Base-by-base conservation (phyloP, 1,140 invertebrate species). In the Physella acuta region DNA sequence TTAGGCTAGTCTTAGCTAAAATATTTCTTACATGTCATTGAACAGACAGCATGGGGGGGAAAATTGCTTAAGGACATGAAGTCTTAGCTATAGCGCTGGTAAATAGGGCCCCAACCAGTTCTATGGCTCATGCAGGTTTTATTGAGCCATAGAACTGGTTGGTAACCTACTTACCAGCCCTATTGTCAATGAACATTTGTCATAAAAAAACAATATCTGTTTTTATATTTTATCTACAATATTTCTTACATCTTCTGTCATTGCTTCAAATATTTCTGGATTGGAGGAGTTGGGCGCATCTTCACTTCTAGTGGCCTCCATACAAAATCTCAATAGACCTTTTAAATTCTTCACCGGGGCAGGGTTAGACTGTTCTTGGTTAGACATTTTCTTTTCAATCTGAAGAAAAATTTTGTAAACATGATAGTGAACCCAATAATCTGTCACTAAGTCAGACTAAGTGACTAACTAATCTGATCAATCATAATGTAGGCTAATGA, bases 221-320 rank as follows among this genome's bases (percentile, higher is more conserved):
- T 44, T 44, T 20, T 11, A 44, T 44, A 44, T 44, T 20, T 11
- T 44, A 44, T 44, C 39, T 44, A 8, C 20, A 31, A 59, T 59
- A 14, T 60, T 14, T 24, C 62, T 66, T 39, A 66, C 64, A 17
- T 66, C 64, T 52, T 66, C 64, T 30, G 52, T 11, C 64, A 66
- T 66, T 33, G 31, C 30, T 36, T 58, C 34, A 28, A 66, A 36
- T 37, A 1, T 30, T 39, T 37, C 33, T 31, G 31, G 11, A 14
- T 30, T 30, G 20, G 53, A 17, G 5, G 11, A 26, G 60, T 39
- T 52, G 30, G 53, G 55, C 0, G 56, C 55, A 68, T 68, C 66
- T 60, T 68, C 66, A 17, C 17, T 2, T 33, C 56, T 51, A 26
- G 66, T 68, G 2, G 66, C 55, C 26, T 68, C 66, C 66, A 68